Evolutionary conservation across 1,140 invertebrate species (phyloP).

Genomic region (Ceratina japonica): DNA sequence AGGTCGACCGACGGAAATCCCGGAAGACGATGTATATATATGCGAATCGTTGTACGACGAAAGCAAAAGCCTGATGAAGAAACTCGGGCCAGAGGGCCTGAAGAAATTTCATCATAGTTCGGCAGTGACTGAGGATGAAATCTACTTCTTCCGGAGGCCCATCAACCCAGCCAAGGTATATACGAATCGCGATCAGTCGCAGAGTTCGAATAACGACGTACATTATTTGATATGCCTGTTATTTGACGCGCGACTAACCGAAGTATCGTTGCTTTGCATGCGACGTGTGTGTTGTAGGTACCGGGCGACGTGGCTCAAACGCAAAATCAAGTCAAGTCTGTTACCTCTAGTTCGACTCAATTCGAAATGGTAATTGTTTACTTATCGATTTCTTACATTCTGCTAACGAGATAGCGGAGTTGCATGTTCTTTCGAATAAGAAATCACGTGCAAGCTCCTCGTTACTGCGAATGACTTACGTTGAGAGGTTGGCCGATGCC

Average conservation of each 20-base stretch:
- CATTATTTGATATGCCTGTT: slow-evolving; percentile 28
- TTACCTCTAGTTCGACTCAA: slow-evolving; percentile 74
- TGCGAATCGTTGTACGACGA: slow-evolving; percentile 97
- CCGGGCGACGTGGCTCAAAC: slow-evolving; percentile 78
- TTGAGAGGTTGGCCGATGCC: not conserved
- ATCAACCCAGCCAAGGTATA: slow-evolving; percentile 87
- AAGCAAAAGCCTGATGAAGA: slow-evolving; percentile 88
- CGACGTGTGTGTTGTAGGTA: slow-evolving; percentile 75
- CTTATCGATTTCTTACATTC: slow-evolving; percentile 49
- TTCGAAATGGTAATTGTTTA: slow-evolving; percentile 79
- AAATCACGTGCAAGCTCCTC: slow-evolving; percentile 64
- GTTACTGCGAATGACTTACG: slow-evolving; percentile 28
- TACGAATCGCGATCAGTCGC: slow-evolving; percentile 22
- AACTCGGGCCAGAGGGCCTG: slow-evolving; percentile 86
- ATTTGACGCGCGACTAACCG: slow-evolving; percentile 60
- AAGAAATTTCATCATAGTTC: slow-evolving; percentile 91
- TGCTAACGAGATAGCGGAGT: slow-evolving; percentile 50
- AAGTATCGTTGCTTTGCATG: slow-evolving; percentile 66
- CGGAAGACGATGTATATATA: slow-evolving; percentile 95
- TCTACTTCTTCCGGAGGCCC: slow-evolving; percentile 91
- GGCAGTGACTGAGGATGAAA: slow-evolving; percentile 94
- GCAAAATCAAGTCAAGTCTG: slow-evolving; percentile 77
- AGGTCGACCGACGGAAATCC: slow-evolving; percentile 96
- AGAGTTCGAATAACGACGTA: slow-evolving; percentile 24
- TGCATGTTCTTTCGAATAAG: slow-evolving; percentile 61